Evolutionary conservation across 1,140 invertebrate species (phyloP).

Genomic region (Lordiphosa stackelbergi): DNA sequence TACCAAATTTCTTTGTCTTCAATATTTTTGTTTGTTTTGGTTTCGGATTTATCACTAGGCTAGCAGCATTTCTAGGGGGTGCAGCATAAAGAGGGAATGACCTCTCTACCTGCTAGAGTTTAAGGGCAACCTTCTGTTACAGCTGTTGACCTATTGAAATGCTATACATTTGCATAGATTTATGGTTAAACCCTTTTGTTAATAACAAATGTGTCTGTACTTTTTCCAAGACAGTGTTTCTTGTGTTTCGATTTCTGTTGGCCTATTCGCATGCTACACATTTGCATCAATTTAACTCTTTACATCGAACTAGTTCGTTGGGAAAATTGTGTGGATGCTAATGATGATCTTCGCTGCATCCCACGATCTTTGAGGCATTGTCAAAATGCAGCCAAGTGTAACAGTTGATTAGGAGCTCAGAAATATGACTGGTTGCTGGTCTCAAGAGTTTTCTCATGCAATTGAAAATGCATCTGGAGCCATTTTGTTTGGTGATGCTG

Average conservation of each 20-base stretch:
- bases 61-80: slow-evolving; percentile 15
- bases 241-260: slow-evolving; percentile 5
- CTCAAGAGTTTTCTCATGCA: neutral
- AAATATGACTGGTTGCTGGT: slow-evolving; percentile 1
- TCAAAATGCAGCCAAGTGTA: slow-evolving; percentile 53
- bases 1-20: slow-evolving; percentile 5
- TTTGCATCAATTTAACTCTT: slow-evolving; percentile 33
- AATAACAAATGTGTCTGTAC: neutral
- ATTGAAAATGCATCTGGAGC: slow-evolving; percentile 13
- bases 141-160: slow-evolving; percentile 27
- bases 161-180: slow-evolving; percentile 23
- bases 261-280: slow-evolving; percentile 40
- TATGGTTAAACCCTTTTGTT: neutral
- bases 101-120: slow-evolving; percentile 3
- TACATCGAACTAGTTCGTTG: neutral
- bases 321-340: slow-evolving; percentile 5
- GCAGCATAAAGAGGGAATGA: neutral
- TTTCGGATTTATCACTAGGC: slow-evolving; percentile 19
- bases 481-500: slow-evolving; percentile 3
- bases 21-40: slow-evolving; percentile 44
- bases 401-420: slow-evolving; percentile 47
- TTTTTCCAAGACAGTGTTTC: neutral
- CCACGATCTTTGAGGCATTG: slow-evolving; percentile 10
- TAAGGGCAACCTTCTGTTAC: neutral
- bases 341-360: slow-evolving; percentile 10